phyloP scores from a whole-genome alignment of 1,140 invertebrate genomes.

The Drosophila takahashii region DNA sequence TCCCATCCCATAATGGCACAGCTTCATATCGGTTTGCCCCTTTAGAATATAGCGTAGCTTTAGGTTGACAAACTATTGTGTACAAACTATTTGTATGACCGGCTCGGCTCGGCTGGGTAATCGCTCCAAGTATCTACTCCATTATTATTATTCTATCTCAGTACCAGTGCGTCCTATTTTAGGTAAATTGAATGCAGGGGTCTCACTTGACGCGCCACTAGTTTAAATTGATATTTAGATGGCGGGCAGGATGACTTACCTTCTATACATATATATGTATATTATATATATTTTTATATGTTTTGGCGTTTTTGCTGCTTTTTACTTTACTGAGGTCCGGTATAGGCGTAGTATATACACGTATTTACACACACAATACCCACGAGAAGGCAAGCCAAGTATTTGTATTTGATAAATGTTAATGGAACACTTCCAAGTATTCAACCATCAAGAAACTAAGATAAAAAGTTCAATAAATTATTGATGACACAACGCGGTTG shows the following conservation, averaged over 20 bases:
- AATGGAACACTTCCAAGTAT: constrained; percentile 66
- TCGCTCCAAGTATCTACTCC: constrained; percentile 28
- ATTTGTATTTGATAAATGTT: constrained; percentile 61
- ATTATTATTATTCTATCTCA: constrained; percentile 49
- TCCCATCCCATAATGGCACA: constrained; percentile 24
- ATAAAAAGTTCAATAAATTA: constrained; percentile 76
- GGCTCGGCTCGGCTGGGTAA: constrained; percentile 28
- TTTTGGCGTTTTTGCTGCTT: constrained; percentile 79
- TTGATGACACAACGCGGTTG: constrained; percentile 53
- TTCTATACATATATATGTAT: constrained; percentile 51
- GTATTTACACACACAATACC: constrained; percentile 24
- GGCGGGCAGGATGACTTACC: constrained; percentile 20
- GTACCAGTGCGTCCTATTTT: constrained; percentile 78
- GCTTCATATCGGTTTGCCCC: constrained; percentile 69
- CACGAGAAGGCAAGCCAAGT: constrained; percentile 39
- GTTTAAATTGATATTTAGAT: constrained; percentile 58
- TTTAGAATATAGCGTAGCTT: constrained; percentile 59
- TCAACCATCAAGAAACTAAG: constrained; percentile 68
- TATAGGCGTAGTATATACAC: constrained; percentile 23
- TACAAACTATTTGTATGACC: constrained; percentile 79
- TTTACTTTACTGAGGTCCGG: constrained; percentile 61
- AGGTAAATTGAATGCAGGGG: constrained; percentile 56
- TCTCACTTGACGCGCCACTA: constrained; percentile 36
- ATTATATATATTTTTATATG: constrained; percentile 79
- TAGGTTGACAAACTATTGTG: constrained; percentile 68